phyloP scores from a whole-genome alignment of 2,888 invertebrate genomes.

The Amphipyra tragopoginis region DNA sequence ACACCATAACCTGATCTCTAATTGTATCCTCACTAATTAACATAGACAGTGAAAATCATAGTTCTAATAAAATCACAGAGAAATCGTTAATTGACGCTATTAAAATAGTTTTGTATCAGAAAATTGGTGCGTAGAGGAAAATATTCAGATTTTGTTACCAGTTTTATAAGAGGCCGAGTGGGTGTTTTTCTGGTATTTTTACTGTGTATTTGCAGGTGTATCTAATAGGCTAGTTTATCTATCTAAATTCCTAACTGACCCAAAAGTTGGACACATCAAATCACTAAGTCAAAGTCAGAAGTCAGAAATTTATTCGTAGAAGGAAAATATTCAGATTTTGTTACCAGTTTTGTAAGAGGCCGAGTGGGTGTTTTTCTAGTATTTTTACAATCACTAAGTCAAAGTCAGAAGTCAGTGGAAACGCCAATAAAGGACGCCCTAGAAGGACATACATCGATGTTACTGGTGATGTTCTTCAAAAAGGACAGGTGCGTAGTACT shows the following conservation, averaged over 20 bases:
- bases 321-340: too few relatives aligned
- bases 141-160: slow-evolving; percentile 22
- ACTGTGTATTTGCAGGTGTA: slow-evolving; percentile 7
- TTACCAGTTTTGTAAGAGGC: too few relatives aligned
- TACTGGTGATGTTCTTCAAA: too few relatives aligned
- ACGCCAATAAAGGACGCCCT: too few relatives aligned
- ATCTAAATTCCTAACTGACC: not conserved
- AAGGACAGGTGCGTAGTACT: too few relatives aligned
- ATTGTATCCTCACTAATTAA: slow-evolving; percentile 23
- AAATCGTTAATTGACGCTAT: slow-evolving; percentile 44
- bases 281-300: not conserved
- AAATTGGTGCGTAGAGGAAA: slow-evolving; percentile 20
- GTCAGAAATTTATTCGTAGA: too few relatives aligned
- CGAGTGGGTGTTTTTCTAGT: too few relatives aligned
- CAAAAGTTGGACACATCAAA: not conserved
- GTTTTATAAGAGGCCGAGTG: slow-evolving; percentile 18
- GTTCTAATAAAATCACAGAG: slow-evolving; percentile 24
- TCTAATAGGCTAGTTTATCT: not conserved
- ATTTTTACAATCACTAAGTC: too few relatives aligned
- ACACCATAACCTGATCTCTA: slow-evolving; percentile 8
- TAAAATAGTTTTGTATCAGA: slow-evolving; percentile 38
- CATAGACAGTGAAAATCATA: slow-evolving; percentile 21
- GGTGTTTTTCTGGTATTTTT: slow-evolving; percentile 16
- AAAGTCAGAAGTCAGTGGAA: too few relatives aligned
- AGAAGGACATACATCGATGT: too few relatives aligned